Evolutionary conservation across 2,113 vertebrate species (phyloP).

Genomic region (Epinephelus moara): DNA sequence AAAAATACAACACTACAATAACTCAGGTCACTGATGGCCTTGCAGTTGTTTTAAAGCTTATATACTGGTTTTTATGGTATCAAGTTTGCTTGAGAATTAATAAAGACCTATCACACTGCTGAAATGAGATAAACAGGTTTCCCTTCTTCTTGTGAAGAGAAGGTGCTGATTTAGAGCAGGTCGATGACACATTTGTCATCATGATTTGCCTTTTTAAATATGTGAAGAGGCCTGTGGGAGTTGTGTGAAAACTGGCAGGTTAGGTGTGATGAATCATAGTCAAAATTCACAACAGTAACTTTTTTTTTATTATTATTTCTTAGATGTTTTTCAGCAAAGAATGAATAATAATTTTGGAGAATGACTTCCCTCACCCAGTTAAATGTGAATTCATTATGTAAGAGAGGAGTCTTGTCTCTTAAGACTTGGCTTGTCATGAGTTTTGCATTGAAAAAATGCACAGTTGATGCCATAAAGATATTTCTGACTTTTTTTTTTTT

Average conservation of each 20-base stretch:
- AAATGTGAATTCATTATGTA: too few species aligned
- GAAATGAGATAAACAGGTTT: background rate
- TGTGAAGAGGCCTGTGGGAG: conserved; percentile 13
- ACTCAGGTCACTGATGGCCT: too few species aligned
- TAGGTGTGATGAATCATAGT: conserved; percentile 18
- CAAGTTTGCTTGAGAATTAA: background rate
- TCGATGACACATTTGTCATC: background rate
- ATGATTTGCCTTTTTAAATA: conserved; percentile 13
- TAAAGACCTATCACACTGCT: background rate
- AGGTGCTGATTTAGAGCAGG: background rate
- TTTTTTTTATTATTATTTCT: background rate
- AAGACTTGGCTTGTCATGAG: background rate
- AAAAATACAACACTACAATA: too few species aligned
- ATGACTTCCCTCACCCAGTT: background rate
- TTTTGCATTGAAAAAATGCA: background rate
- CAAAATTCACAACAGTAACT: background rate
- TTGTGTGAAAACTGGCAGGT: conserved; percentile 20
- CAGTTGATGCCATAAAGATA: background rate
- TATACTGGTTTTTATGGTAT: too few species aligned
- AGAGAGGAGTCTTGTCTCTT: background rate
- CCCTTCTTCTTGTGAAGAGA: background rate
- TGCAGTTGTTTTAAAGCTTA: too few species aligned
- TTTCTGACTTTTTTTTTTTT: background rate
- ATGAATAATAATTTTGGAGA: background rate
- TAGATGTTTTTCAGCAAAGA: background rate